Evolutionary conservation across 2,113 vertebrate species (phyloP).

Genomic region (Thinocorus orbignyianus): DNA sequence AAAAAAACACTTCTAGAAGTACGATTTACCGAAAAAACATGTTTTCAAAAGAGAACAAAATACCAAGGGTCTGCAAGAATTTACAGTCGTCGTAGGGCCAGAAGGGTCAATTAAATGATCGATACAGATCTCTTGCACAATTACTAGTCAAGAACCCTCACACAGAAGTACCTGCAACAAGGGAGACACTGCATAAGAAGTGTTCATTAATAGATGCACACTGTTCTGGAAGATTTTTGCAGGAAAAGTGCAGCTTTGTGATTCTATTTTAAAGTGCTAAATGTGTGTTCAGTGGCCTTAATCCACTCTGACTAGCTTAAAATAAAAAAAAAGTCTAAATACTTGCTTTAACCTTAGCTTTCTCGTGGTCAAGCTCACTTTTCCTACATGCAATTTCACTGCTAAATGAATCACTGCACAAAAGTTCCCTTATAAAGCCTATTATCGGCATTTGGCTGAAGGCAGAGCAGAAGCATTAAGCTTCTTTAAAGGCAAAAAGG

Average conservation of each 20-base stretch:
- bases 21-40: neutral
- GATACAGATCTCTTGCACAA: neutral
- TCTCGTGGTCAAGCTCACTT: neutral
- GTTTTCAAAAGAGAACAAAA: neutral
- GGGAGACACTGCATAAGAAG: neutral
- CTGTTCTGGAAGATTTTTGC: neutral
- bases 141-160: neutral
- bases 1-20: neutral
- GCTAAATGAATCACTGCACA: neutral
- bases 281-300: neutral
- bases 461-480: neutral
- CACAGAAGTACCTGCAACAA: neutral
- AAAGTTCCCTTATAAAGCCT: neutral
- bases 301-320: neutral
- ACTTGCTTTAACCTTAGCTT: neutral
- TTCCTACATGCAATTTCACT: neutral
- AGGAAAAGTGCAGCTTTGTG: neutral
- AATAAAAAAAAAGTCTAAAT: neutral
- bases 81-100: neutral
- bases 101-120: neutral
- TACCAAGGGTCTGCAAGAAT: neutral
- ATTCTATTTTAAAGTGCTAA: neutral
- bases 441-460: neutral
- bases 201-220: fast-evolving
- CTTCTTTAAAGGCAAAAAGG: neutral